Percentiles rank a stretch among this genome's conserved stretches.
Conservation (phyloP, 92 coral and sea anemone genomes). For the Metridium senile region DNA sequence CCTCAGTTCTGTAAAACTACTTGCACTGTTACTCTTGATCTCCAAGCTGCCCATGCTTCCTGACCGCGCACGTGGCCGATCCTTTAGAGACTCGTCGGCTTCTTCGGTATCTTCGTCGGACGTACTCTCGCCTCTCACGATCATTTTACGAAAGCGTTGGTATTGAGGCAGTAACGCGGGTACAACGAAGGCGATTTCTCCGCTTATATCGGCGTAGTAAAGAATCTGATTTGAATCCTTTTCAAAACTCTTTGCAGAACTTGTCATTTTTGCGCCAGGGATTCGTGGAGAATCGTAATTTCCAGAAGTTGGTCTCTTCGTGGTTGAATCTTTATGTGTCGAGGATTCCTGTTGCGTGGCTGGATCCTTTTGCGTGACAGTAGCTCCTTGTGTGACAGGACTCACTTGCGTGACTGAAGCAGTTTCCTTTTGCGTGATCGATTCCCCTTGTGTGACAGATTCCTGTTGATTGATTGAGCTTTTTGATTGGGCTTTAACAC, state of each 20-base stretch:
- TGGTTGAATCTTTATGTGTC: conserved; percentile 1
- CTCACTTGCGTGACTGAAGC: background rate
- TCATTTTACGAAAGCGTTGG: conserved; percentile 65
- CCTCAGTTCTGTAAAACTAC: conserved; percentile 54
- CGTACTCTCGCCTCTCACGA: conserved; percentile 54
- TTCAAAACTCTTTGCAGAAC: conserved; percentile 17
- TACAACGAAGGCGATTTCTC: conserved; percentile 93
- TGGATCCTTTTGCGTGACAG: conserved; percentile 10
- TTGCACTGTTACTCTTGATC: conserved; percentile 52
- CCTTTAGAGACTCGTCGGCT: conserved; percentile 25
- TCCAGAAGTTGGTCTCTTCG: background rate
- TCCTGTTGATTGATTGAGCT: conserved; percentile 3
- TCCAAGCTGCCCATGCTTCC: conserved; percentile 84
- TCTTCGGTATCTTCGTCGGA: conserved; percentile 62
- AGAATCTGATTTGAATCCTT: conserved; percentile 77
- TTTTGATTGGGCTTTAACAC: background rate
- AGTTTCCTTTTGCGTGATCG: conserved; percentile 7
- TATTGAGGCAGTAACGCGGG: conserved; percentile 88
- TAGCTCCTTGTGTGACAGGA: background rate
- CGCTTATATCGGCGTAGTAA: conserved; percentile 84
- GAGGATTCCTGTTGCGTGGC: background rate
- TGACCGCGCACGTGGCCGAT: conserved; percentile 60
- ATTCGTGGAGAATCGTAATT: background rate
- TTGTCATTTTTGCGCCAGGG: background rate
- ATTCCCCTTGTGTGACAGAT: conserved; percentile 11